Evolutionary conservation across 2,797 vertebrate species (phyloP).

Genomic region (Cryptoblepharus egeriae): DNA sequence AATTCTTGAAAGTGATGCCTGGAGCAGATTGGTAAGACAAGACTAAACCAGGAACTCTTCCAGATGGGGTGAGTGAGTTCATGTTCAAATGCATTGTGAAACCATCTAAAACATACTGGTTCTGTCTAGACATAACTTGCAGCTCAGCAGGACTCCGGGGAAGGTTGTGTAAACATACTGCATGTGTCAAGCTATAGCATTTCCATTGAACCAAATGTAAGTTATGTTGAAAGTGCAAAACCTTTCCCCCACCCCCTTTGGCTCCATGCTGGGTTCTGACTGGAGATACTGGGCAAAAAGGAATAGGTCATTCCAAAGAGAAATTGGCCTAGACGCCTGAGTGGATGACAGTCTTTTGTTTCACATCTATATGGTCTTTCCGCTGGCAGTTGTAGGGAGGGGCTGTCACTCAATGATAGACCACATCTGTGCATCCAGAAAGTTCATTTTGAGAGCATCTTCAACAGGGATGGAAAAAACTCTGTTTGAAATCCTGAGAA

Average conservation of each 20-base stretch:
- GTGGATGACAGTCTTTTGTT: neutral
- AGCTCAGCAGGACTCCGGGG: neutral
- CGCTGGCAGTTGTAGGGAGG: no score
- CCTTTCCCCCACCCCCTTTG: no score
- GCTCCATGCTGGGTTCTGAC: neutral
- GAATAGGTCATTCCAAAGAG: neutral
- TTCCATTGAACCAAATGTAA: neutral
- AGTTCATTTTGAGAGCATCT: no score
- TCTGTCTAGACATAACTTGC: neutral
- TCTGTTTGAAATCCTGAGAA: no score
- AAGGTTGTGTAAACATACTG: neutral
- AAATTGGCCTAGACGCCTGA: neutral
- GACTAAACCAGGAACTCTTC: neutral
- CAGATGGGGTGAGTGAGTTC: neutral
- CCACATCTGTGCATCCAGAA: no score
- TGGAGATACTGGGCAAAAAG: neutral
- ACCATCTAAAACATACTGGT: neutral
- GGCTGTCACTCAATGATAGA: no score
- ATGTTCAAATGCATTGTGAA: neutral
- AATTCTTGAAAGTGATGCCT: no score
- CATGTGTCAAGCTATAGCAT: neutral
- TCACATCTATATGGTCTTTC: no score
- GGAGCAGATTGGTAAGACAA: no score
- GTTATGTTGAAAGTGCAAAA: neutral
- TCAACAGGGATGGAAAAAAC: no score